Base-by-base conservation (phyloP, 2,113 vertebrate species). In the Hipposideros armiger region DNA sequence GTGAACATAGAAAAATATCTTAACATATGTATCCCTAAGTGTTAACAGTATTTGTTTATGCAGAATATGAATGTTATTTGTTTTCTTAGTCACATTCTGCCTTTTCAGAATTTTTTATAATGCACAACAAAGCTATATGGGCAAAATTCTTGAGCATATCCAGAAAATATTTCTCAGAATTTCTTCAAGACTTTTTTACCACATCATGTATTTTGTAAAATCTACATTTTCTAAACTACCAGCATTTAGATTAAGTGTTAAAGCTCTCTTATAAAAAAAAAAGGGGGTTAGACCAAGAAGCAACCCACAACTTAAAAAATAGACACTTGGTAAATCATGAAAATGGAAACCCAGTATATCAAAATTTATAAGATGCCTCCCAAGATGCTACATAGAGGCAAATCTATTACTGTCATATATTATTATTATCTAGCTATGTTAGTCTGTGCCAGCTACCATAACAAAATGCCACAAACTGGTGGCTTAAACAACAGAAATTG, bases 31-130 rank as follows among this genome's bases (percentile, higher is more conserved):
- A 89, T 42, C 15, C 10, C 19, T 83, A 86, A 62, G 2, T 66
- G 60, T 45, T 67, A 83, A 70, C 14, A 91, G 19, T 77, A 84
- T 47, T 95, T 64, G 32, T 30, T 77, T 85, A 69, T 62, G 10
- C 26, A 85, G 11, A 60, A 70, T 80, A 64, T 7, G 16, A 30
- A 72, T 58, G 22, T 30, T 91, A 20, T 69, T 74, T 90, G 24
- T 70, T 74, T 92, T 85, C 32, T 67, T 67, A 58, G 56, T 83
- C 13, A 87, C 95, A 80, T 66, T 91, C 72, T 87, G 2, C 72
- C 11, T 88, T 84, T 45, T 73, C 11, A 24, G 30, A 87, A 81
- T 36, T 69, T 45, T 78, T 62, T 58, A 28, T 74, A 78, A 50
- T 42, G 7, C 14, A 69, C 30, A 64, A 36, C 19, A 90, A 89